Base-by-base conservation (phyloP, 2,888 invertebrate genomes). In the Lasioglossum morio region DNA sequence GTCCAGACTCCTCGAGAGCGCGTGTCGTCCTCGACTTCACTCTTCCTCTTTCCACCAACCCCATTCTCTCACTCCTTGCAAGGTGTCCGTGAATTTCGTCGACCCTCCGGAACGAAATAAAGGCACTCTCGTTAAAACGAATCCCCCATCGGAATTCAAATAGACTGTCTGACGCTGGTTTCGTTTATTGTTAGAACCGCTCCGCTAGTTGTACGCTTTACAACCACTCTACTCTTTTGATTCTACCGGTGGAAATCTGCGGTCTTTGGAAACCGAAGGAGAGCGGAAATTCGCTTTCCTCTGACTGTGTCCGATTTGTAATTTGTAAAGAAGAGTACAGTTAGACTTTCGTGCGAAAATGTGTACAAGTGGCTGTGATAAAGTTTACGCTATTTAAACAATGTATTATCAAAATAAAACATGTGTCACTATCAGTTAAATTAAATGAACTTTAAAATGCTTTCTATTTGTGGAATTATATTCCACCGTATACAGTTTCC, bases 11-110 rank as follows among this genome's bases (percentile, higher is more conserved):
- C 66, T 72, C 53, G 53, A 53, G 60, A 53, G 77, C 85, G 80
- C 81, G 89, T 82, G 89, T 89, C 89, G 84, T 74, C 46, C 34
- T 84, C 81, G 79, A 87, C 81, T 72, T 48, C 60, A 60, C 66
- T 66, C 66, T 53, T 77, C 70, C 79, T 74, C 74, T 30, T 70
- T 43, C 43, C 37, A 40, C 63, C 4, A 23, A 5, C 43, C 14
- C 8, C 53, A 2, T 4, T 23, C 27, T 23, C 27, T 19, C 2
- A 5, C 53, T 81, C 30, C 30, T 69, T 34, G 37, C 74, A 69
- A 79, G 85, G 85, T 85, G 79, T 72, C 82, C 77, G 88, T 77
- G 89, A 88, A 87, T 89, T 87, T 82, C 73, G 57, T 48, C 72
- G 30, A 34, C 48, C 74, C 82, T 66, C 46, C 63, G 43, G 73